Base-by-base conservation (phyloP, 2,888 invertebrate genomes). In the Polymixis flavicincta region DNA sequence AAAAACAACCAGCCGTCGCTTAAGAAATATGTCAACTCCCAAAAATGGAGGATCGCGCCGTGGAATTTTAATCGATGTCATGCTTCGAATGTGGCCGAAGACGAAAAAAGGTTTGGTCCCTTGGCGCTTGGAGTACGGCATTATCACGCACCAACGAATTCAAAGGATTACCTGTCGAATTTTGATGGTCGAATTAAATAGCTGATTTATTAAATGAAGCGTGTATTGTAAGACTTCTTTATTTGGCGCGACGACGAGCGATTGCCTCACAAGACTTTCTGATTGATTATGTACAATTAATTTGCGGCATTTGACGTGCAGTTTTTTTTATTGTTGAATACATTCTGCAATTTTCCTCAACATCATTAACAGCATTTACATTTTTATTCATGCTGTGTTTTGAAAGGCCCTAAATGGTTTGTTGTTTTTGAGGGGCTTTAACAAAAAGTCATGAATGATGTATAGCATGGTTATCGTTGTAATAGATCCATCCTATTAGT, bases 1-100 rank as follows among this genome's bases (percentile, higher is more conserved):
- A 88, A 89, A 90, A 89, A 76, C 85, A 77, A 87, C 82, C 84
- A 87, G 79, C 78, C 76, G 57, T 77, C 63, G 80, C 73, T 83
- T 86, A 90, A 91, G 87, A 89, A 88, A 91, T 89, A 90, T 92
- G 90, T 90, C 89, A 89, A 88, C 86, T 85, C 85, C 89, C 91
- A 89, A 92, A 93, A 92, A 92, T 90, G 90, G 91, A 89, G 86
- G 89, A 88, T 88, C 85, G 87, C 89, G 86, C 88, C 87, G 85
- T 91, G 91, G 93, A 94, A 94, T 94, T 91, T 93, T 92, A 93
- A 94, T 92, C 92, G 92, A 89, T 89, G 89, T 80, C 89, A 90
- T 90, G 92, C 86, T 87, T 92, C 88, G 89, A 92, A 92, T 91
- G 89, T 90, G 76, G 80, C 80, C 82, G 88, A 80, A 76, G 82